phyloP scores from a whole-genome alignment of 2,888 invertebrate species.

The Drosophila rubida region DNA sequence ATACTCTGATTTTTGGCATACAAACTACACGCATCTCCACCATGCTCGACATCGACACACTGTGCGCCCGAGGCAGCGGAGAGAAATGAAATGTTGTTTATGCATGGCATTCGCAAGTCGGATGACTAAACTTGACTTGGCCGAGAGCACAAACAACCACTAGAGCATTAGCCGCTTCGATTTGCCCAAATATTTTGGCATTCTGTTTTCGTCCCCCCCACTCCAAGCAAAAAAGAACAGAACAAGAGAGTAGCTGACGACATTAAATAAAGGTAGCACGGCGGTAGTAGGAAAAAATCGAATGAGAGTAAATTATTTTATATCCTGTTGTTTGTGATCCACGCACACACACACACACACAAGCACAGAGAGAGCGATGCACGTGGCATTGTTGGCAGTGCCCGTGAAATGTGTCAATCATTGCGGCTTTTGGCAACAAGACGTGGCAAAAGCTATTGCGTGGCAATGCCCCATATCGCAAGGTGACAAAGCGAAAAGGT shows the following conservation, averaged over 20 bases:
- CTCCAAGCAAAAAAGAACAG: neutral
- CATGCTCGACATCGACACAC: no score
- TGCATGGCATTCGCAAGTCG: neutral
- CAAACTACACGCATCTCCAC: no score
- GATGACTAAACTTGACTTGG: neutral
- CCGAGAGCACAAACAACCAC: neutral
- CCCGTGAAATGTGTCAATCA: conserved; percentile 40
- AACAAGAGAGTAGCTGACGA: conserved; percentile 18
- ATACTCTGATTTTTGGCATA: no score
- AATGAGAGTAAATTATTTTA: conserved; percentile 54
- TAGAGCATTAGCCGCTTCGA: conserved; percentile 19
- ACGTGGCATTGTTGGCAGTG: conserved; percentile 2
- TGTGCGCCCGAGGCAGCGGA: neutral
- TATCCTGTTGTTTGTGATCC: conserved; percentile 25
- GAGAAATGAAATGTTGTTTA: neutral
- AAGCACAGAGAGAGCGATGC: neutral
- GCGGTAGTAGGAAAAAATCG: conserved; percentile 41
- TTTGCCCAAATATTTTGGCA: neutral
- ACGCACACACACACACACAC: neutral
- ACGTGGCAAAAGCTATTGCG: conserved; percentile 29
- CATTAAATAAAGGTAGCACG: conserved; percentile 39
- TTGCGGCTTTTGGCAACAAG: conserved; percentile 44
- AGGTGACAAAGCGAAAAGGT: conserved; percentile 21
- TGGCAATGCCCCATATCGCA: conserved; percentile 13
- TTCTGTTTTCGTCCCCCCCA: conserved; percentile 42